Conservation (phyloP, 92 coral and sea anemone genomes). For the Bergia sp. region DNA sequence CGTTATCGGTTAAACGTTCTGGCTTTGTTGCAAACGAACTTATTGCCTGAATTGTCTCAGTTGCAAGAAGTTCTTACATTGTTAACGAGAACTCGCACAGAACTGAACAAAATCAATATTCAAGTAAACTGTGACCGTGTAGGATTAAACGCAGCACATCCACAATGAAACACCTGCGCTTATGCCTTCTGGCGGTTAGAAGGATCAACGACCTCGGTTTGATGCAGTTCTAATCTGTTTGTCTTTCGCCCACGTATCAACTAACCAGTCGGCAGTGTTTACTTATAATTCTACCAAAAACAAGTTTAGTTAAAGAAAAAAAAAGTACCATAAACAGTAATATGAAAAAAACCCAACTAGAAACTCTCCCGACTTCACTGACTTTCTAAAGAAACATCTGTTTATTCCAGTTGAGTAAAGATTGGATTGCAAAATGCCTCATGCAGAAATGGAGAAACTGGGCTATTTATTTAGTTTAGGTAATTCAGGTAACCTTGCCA, state of each 20-base stretch:
- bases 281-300: not conserved
- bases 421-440: not conserved
- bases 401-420: not conserved
- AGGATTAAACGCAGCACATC: not conserved
- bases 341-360: not conserved
- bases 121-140: not conserved
- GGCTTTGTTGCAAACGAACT: not conserved
- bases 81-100: not conserved
- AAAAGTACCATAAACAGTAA: not conserved
- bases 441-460: not conserved
- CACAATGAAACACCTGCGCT: slow-evolving; percentile 16
- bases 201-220: not conserved
- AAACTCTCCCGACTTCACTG: too few relatives aligned
- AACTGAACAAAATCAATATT: not conserved
- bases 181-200: not conserved
- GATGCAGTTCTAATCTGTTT: slow-evolving; percentile 22
- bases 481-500: not conserved
- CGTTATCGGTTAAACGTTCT: not conserved
- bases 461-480: not conserved
- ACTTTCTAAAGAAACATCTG: not conserved
- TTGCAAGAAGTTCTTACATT: not conserved
- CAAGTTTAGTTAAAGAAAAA: not conserved
- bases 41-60: not conserved
- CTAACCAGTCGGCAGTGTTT: not conserved
- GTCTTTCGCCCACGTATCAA: slow-evolving; percentile 3